Evolutionary conservation across 1,140 invertebrate species (phyloP).

Genomic region (Tribolium castaneum): DNA sequence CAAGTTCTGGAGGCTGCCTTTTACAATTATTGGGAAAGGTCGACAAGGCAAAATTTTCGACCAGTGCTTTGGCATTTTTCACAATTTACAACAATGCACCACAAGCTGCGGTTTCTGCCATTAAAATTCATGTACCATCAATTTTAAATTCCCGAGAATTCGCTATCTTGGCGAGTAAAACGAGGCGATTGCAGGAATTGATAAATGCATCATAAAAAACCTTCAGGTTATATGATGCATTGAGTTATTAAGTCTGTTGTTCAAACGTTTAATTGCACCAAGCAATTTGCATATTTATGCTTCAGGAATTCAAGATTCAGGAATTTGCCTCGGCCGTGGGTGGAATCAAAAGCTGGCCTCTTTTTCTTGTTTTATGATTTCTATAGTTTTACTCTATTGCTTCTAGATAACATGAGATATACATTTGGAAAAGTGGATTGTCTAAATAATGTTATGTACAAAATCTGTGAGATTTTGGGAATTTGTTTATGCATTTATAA

Average conservation of each 20-base stretch:
- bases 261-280: background rate
- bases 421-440: too few species aligned
- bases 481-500: too few species aligned
- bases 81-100: too few species aligned
- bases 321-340: background rate
- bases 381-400: background rate
- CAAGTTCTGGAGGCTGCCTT: background rate
- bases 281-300: background rate
- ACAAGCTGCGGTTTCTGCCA: background rate
- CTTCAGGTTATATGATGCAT: background rate
- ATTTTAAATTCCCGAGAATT: background rate
- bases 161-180: background rate
- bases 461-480: too few species aligned
- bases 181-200: background rate
- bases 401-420: too few species aligned
- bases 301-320: background rate
- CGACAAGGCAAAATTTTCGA: too few species aligned
- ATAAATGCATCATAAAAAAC: background rate
- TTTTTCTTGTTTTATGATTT: background rate
- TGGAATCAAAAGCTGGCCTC: background rate
- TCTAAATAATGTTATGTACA: too few species aligned
- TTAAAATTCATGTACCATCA: background rate
- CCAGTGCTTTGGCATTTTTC: too few species aligned
- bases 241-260: background rate
- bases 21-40: too few species aligned